Base-by-base conservation (phyloP, 1,140 invertebrate species). In the Trissolcus basalis region DNA sequence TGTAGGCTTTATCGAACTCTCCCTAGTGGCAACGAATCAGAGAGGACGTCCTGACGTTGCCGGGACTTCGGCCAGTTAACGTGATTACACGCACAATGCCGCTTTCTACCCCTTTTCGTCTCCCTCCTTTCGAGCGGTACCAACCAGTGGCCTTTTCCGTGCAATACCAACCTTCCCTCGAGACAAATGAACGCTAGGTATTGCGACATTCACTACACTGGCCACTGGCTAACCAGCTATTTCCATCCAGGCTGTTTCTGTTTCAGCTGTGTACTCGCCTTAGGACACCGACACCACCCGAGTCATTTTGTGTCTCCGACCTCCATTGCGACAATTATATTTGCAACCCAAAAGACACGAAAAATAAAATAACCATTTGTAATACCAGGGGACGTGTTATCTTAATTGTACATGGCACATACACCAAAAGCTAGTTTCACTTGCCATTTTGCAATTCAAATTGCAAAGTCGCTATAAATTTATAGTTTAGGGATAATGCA, bases 31-130 rank as follows among this genome's bases (percentile, higher is more conserved):
- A 72, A 47, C 72, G 72, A 77, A 79, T 74, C 75, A 71, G 78
- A 77, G 75, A 77, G 72, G 67, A 73, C 69, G 65, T 74, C 59
- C 69, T 77, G 74, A 69, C 69, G 60, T 68, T 72, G 65, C 68
- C 58, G 61, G 78, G 80, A 80, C 82, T 80, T 80, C 65, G 81
- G 63, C 61, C 78, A 81, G 81, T 83, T 85, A 85, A 83, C 82
- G 84, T 81, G 82, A 84, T 86, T 85, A 85, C 80, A 82, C 82
- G 83, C 78, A 84, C 82, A 85, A 85, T 82, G 73, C 82, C 64
- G 71, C 79, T 72, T 72, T 74, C 69, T 68, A 75, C 73, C 65
- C 71, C 70, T 84, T 81, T 81, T 80, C 82, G 75, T 80, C 72
- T 76, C 75, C 76, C 77, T 79, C 70, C 72, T 77, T 75, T 69